Evolutionary conservation across 2,888 invertebrate genomes (phyloP), one percentile per base, ranked within the genome.

Genomic region (Metalampra italica): DNA sequence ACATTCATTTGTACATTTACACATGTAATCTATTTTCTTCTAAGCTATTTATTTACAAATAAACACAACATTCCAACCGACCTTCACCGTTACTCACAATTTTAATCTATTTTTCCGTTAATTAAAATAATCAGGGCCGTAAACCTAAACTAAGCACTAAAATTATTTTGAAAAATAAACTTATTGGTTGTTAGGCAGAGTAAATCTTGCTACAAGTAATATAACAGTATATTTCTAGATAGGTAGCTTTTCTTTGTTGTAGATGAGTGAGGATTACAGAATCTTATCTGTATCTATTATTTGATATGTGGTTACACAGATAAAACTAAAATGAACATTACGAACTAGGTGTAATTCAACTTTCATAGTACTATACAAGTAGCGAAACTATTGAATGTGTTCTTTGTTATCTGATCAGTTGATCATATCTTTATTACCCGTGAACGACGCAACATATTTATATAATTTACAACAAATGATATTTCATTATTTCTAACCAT

Each of bases 41-140:
- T 73, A 66, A 68, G 74, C 60, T 87, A 87, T 87, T 84, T 87
- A 87, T 87, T 83, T 86, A 87, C 88, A 87, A 76, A 81, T 80
- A 74, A 82, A 81, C 76, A 78, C 75, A 77, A 78, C 67, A 69
- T 70, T 71, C 71, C 71, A 62, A 79, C 76, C 78, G 63, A 79
- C 76, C 78, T 62, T 72, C 80, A 80, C 77, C 74, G 64, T 62
- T 78, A 78, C 79, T 74, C 78, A 78, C 76, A 83, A 68, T 56
- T 69, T 60, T 66, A 67, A 61, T 56, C 64, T 75, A 72, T 54
- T 66, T 60, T 62, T 22, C 22, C 68, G 57, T 64, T 64, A 68
- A 68, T 64, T 67, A 68, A 71, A 71, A 67, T 63, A 67, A 77
- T 71, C 68, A 82, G 82, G 82, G 82, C 79, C 83, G 78, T 81